These are phyloP conservation scores for Molorchus minor DNA, from an alignment of 2,888 invertebrate genomes.

Conservation along the genomic window DNA sequence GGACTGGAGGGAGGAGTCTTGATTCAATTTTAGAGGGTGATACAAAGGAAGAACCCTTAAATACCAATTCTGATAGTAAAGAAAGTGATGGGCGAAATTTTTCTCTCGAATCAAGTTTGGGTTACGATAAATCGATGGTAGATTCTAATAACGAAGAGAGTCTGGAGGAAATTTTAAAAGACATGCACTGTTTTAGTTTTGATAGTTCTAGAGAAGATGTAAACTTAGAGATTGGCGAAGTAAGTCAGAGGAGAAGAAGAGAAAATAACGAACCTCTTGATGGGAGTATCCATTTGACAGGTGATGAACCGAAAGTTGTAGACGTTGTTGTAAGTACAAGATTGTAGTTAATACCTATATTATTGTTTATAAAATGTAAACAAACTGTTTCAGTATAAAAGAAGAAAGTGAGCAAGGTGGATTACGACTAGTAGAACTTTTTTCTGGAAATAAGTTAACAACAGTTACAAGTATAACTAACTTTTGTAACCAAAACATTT, in stretches of 20 bases:
- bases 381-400: no score
- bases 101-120: neutral
- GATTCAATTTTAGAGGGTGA: conserved; percentile 32
- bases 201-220: neutral
- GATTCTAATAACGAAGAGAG: neutral
- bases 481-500: no score
- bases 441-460: no score
- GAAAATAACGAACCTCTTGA: neutral
- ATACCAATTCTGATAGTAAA: neutral
- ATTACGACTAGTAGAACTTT: no score
- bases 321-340: conserved; percentile 45
- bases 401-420: no score
- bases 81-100: neutral
- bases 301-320: conserved; percentile 41
- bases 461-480: no score
- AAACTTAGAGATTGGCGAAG: neutral
- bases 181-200: neutral
- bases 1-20: conserved; percentile 11
- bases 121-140: no score
- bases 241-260: neutral
- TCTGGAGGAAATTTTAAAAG: neutral
- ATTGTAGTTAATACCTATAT: no score
- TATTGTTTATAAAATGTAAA: no score
- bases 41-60: neutral
- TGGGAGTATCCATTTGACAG: neutral